Evolutionary conservation across 2,888 invertebrate species (phyloP), one percentile per base, ranked within the genome.

Genomic region (Caenorhabditis plicata): DNA sequence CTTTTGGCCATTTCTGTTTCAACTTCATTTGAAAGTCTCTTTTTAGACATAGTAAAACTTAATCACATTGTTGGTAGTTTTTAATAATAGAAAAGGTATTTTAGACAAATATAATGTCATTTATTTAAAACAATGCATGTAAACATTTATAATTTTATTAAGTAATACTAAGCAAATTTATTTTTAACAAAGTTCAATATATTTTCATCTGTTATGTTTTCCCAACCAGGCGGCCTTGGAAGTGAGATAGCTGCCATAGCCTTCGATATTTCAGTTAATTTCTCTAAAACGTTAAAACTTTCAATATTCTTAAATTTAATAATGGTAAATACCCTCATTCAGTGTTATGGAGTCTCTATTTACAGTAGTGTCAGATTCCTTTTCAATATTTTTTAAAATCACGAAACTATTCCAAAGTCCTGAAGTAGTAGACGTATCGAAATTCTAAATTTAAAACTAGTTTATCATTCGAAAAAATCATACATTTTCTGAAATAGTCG

Each of bases 1-100:
- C 68, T 48, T 39, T 68, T 68, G 8, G 71, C 74, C 33, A 64
- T 42, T 20, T 78, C 74, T 22, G 65, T 66, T 15, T 74, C 70
- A 7, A 77, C 74, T 2, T 63, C 60, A 29, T 65, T 63, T 20
- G 20, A 3, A 25, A 32, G 39, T 7, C 56, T 32, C 23, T 54
- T 61, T 0, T 20, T 15, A 42, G 22, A 33, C 26, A 48, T 44
- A 20, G 20, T 17, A 8, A 36, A 25, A 25, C 25, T 22, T 25
- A 2, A n/a, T 35, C 8, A 32, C 22, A 13, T 33, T n/a, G n/a
- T n/a, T n/a, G 9, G 13, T 9, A 11, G 15, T 17, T 33, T 4
- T 33, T n/a, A 25, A 15, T 9, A 22, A 22, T 11, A 44, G n/a
- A 32, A 2, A 42, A 3, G 29, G 26, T 8, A 11, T 17, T 44